Base-by-base conservation (phyloP, 2,113 vertebrate species). In the Psilopogon haemacephalus region DNA sequence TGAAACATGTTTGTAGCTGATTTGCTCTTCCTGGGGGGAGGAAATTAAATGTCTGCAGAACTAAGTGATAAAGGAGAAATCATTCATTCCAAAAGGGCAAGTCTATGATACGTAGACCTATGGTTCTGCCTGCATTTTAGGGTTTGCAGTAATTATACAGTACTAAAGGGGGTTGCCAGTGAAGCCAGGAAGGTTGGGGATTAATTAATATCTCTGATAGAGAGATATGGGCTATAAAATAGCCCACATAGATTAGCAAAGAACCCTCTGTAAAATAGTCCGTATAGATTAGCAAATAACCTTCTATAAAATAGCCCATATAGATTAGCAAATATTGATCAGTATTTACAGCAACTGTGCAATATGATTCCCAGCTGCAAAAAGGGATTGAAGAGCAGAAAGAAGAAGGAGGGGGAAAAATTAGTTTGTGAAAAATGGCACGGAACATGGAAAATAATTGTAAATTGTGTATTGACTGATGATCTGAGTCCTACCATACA, bases 61-160 rank as follows among this genome's bases (percentile, higher is more conserved):
- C 8, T 59, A 77, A 19, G 17, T 26, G 28, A 20, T 71, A n/a
- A 78, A 85, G 64, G 24, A 80, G 33, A 67, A 70, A 32, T 9
- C 20, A 23, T 8, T 14, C 52, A 80, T 74, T 10, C 11, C 60
- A 44, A 73, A 80, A 63, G 37, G 16, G 20, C 8, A 56, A 20
- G 48, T 46, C 46, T 71, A 2, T 26, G 35, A 42, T 13, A 40
- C 5, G 17, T n/a, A 24, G 7, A 11, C 15, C 15, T 67, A 1
- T 18, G 33, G 5, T n/a, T 40, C 10, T 55, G 7, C 18, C 37
- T 63, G 5, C 67, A 17, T 70, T 63, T 8, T 17, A n/a, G 50
- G 27, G 20, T 14, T 73, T 37, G 17, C 37, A 70, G 24, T 10
- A 46, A 14, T 27, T 6, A 5, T 54, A 44, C 0, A 0, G 30